Base-by-base conservation (phyloP, 2,888 invertebrate genomes). In the Scaptomyza parva region DNA sequence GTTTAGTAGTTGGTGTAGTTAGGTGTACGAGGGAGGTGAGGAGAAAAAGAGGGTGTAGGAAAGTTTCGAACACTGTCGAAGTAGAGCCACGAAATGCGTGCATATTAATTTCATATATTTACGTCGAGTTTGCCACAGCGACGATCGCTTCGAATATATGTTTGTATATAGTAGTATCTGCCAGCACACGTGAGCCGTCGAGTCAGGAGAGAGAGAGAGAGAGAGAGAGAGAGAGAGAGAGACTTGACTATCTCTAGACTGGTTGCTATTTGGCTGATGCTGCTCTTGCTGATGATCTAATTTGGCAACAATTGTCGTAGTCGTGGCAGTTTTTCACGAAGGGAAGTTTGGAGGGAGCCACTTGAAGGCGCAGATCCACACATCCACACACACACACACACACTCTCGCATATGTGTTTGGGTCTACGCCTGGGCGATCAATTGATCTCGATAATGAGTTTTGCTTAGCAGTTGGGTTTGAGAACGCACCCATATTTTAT, bases 271-370 rank as follows among this genome's bases (percentile, higher is more conserved):
- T 14, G 2, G 3, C 11, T 24, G 51, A 17, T n/a, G 90, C 20
- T 50, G 64, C 71, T 18, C 28, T 55, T 67, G 72, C 85, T 89
- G 90, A 89, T 90, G 90, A 90, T 90, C 90, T 90, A 90, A 90
- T 90, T 90, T 89, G 88, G 89, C 89, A 89, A 89, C 88, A 90
- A 88, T 89, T 89, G 89, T 90, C 89, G 90, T 90, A 74, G 68
- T 69, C 68, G 74, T 71, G 60, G 44, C 61, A 58, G 68, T 61
- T 64, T 69, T 18, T 17, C 39, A 51, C 26, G 12, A 3, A 7
- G 2, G 18, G 5, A 45, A 30, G n/a, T 30, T 22, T 35, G 5
- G 22, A 22, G 28, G 33, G 53, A 35, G 33, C 12, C 50, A 54
- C 41, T 37, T 48, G 60, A 30, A 63, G 70, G 48, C 30, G 28